Evolutionary conservation across 2,888 invertebrate genomes (phyloP), one percentile per base, ranked within the genome.

Genomic region (Pseudoips prasinana): DNA sequence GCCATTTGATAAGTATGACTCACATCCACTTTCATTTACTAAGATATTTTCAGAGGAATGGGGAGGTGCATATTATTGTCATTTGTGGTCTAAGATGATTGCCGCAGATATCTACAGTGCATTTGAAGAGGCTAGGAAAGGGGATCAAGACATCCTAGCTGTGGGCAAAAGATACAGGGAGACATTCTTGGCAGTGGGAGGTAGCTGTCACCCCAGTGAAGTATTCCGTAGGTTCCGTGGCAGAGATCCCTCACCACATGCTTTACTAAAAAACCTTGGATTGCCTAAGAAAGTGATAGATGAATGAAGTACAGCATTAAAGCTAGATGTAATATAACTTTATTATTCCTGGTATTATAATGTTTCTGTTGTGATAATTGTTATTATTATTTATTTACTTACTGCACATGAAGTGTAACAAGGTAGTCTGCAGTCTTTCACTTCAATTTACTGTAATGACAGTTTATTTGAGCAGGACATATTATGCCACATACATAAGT

Each of bases 171-270:
- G 94, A 40, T 97, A 94, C 66, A 91, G 94, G 50, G 93, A 95
- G 36, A 96, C 96, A 1, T 96, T 95, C 81, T 89, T 98, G 43
- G 90, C 95, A 0, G 89, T 92, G 1, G 97, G 97, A 4, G 97
- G 98, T 2, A 93, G 94, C 42, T 92, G 93, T 48, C 92, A 95
- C 48, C 93, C 96, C 0, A 92, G 92, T 43, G 95, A 98, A 84
- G 92, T 96, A 3, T 98, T 98, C 81, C 90, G 98, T 36, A 91
- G 94, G 65, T 98, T 98, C 81, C 91, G 96, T 45, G 98, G 98
- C 0, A 91, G 98, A 29, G 98, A 98, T 82, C 98, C 98, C 0
- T 95, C 95, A 1, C 93, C 94, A 0, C 93, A 95, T 65, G 95
- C 96, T 0, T 78, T 97, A 22, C 77, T 97, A 0, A 92, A 90